These are phyloP conservation scores for Watsonalla binaria DNA, from an alignment of 2,888 invertebrate genomes.

Conservation along the genomic window DNA sequence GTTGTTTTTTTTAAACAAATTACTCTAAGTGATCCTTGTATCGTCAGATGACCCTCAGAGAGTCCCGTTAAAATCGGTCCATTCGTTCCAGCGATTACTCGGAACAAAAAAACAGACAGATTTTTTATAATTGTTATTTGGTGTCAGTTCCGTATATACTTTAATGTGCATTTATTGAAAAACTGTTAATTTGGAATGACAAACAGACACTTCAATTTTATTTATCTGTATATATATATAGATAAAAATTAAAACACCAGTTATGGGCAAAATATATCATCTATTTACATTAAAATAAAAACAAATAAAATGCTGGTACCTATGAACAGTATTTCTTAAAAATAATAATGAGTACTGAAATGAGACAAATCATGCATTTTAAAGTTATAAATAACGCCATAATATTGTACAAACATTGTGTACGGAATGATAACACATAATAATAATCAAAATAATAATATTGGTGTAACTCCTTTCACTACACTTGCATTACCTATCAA, in stretches of 20 bases:
- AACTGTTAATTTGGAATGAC: too few relatives aligned
- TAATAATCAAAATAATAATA: constrained; percentile 15
- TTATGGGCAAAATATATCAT: constrained; percentile 77
- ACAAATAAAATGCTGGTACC: constrained; percentile 67
- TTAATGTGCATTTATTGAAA: too few relatives aligned
- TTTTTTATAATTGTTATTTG: too few relatives aligned
- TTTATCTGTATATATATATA: too few relatives aligned
- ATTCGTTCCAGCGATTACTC: too few relatives aligned
- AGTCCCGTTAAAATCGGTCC: too few relatives aligned
- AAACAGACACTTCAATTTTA: too few relatives aligned
- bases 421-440: constrained; percentile 49
- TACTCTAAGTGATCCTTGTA: too few relatives aligned
- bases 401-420: constrained; percentile 41
- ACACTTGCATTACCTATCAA: not conserved
- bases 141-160: too few relatives aligned
- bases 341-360: constrained; percentile 64
- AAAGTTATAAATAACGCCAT: constrained; percentile 30
- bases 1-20: too few relatives aligned
- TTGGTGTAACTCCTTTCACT: not conserved
- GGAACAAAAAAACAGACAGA: too few relatives aligned
- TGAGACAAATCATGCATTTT: constrained; percentile 49
- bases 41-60: too few relatives aligned
- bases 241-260: constrained; percentile 35
- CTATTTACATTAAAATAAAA: constrained; percentile 69
- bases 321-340: constrained; percentile 71